Base-by-base conservation (phyloP, 2,113 vertebrate species). In the Platycercus adscitus region DNA sequence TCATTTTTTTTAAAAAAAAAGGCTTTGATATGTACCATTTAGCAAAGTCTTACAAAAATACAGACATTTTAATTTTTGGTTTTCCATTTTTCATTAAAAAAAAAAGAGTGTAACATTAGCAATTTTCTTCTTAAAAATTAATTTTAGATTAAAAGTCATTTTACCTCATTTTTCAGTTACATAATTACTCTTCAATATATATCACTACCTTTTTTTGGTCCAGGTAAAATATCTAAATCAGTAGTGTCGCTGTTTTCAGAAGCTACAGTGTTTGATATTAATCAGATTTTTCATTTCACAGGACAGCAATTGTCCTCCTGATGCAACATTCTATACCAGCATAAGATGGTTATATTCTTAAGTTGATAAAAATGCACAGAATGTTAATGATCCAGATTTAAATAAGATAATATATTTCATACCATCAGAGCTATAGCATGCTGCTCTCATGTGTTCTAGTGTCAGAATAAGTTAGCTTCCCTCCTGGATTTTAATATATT, bases 281-380 rank as follows among this genome's bases (percentile, higher is more conserved):
- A 70, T 61, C 15, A 47, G 24, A 60, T 87, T 56, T 85, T 29
- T 53, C 43, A 80, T 93, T 91, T 89, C 41, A 61, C 47, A 88
- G 19, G 16, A 93, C 14, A 79, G n/a, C 13, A 85, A 25, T 77
- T 37, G 76, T 73, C 33, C 52, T 94, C 31, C 49, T 73, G 35
- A 65, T 39, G 80, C 16, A 81, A 29, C 9, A 39, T 73, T 70
- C 39, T 61, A 60, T 70, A 85, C n/a, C 46, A 76, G 47, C 33
- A 82, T 58, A 90, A 91, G 35, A 46, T 91, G n/a, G 29, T 70
- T 91, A 92, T 47, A 24, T 89, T 64, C 69, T 92, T 70, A 93
- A 92, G 47, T 14, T 91, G 55, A 93, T 69, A 87, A 93, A 94
- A 95, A 21, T 6, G 20, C 47, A 86, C 70, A 91, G 53, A 79